phyloP scores from a whole-genome alignment of 2,888 invertebrate genomes.

The Drosophila merina region DNA sequence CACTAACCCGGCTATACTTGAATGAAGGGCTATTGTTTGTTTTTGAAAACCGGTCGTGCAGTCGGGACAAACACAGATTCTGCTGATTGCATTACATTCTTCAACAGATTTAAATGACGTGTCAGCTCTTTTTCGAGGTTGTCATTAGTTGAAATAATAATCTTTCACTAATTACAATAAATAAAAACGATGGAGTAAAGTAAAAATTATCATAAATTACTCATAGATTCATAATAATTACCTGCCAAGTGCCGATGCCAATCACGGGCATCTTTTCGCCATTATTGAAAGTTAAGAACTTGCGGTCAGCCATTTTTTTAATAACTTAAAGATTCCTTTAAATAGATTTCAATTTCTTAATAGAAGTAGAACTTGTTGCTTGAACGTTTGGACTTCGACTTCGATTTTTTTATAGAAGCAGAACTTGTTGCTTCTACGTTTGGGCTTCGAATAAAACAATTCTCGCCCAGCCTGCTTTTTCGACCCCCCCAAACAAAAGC shows the following conservation, averaged over 20 bases:
- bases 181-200: not conserved
- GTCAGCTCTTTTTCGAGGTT: conserved; percentile 8
- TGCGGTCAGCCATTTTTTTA: conserved; percentile 21
- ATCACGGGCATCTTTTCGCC: conserved; percentile 88
- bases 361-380: conserved; percentile 25
- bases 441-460: conserved; percentile 4
- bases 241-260: conserved; percentile 93
- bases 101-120: conserved; percentile 19
- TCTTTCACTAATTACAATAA: not conserved
- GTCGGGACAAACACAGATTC: not conserved
- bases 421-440: conserved; percentile 30
- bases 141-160: conserved; percentile 13
- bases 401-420: too few species aligned
- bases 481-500: not conserved
- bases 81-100: conserved; percentile 9
- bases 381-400: not conserved
- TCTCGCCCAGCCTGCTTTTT: not conserved
- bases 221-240: conserved; percentile 79
- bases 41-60: conserved; percentile 29
- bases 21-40: conserved; percentile 22
- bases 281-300: conserved; percentile 82
- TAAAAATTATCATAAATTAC: not conserved
- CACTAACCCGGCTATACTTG: conserved; percentile 11
- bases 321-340: not conserved
- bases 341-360: not conserved